Evolutionary conservation across 1,140 invertebrate species (phyloP).

Genomic region (Brachionus rotundiformis): DNA sequence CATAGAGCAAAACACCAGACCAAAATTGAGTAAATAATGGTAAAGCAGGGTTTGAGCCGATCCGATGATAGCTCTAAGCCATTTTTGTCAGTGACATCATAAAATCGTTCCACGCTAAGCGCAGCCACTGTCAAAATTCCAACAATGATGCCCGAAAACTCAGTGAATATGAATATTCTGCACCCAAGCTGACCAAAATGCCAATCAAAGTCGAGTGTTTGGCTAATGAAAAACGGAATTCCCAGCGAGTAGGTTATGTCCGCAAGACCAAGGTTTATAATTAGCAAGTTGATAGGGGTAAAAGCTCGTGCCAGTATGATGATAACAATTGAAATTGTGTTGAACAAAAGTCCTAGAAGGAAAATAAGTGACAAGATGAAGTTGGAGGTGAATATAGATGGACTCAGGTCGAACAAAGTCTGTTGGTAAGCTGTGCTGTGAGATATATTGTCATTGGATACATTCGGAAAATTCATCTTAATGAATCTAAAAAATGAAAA

Average conservation of each 20-base stretch:
- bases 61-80: not conserved
- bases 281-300: constrained; percentile 30
- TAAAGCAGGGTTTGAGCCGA: constrained; percentile 1
- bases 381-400: not conserved
- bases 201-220: constrained; percentile 38
- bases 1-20: constrained; percentile 4
- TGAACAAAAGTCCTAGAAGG: not conserved
- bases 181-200: constrained; percentile 5
- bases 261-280: constrained; percentile 30
- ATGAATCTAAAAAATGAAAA: not conserved
- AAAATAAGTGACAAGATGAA: not conserved
- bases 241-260: constrained; percentile 41
- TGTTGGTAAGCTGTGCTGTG: not conserved
- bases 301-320: constrained; percentile 15
- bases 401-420: not conserved
- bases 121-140: constrained; percentile 41
- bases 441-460: not conserved
- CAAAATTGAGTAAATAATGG: not conserved
- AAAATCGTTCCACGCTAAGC: constrained; percentile 31
- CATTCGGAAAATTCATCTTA: not conserved
- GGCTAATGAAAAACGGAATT: constrained; percentile 49
- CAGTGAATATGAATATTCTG: constrained; percentile 51
- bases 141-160: constrained; percentile 35
- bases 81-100: constrained; percentile 41
- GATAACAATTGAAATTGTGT: constrained; percentile 4